Percentiles rank a stretch among this genome's conserved stretches.
These are phyloP conservation scores for Monodelphis domestica DNA, from an alignment of 2,797 vertebrate species.

Conservation along the genomic window DNA sequence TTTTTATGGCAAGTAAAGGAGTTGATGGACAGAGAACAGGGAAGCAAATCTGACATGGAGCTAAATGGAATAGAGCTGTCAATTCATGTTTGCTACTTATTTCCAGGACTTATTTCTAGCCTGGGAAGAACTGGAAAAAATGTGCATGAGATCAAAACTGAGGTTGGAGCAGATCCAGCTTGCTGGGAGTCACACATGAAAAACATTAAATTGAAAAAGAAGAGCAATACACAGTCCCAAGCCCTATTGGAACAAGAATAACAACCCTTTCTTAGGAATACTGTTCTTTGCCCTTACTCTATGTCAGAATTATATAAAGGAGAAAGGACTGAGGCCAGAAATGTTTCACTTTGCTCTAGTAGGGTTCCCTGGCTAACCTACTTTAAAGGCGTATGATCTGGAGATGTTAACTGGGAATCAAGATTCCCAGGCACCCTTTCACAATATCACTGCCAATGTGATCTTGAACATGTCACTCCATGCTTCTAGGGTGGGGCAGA, in stretches of 20 bases:
- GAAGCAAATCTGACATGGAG: constrained; percentile 5
- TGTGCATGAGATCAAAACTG: background rate
- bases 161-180: background rate
- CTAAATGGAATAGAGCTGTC: background rate
- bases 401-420: background rate
- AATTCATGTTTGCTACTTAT: background rate
- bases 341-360: background rate
- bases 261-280: background rate
- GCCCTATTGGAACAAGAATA: constrained; percentile 4
- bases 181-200: background rate
- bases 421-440: background rate
- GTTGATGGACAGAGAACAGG: constrained; percentile 20
- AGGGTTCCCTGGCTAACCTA: background rate
- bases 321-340: background rate
- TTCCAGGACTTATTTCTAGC: constrained; percentile 14
- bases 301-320: fast-evolving
- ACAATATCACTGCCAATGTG: background rate
- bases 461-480: background rate
- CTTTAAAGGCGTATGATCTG: background rate
- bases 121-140: background rate
- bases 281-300: background rate
- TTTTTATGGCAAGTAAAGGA: constrained; percentile 35
- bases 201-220: background rate
- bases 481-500: background rate
- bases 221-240: constrained; percentile 11